A percentile compares a stretch with the other conserved stretches of the same genome.
Conservation (phyloP, 2,113 vertebrate species). For the Podilymbus podiceps region DNA sequence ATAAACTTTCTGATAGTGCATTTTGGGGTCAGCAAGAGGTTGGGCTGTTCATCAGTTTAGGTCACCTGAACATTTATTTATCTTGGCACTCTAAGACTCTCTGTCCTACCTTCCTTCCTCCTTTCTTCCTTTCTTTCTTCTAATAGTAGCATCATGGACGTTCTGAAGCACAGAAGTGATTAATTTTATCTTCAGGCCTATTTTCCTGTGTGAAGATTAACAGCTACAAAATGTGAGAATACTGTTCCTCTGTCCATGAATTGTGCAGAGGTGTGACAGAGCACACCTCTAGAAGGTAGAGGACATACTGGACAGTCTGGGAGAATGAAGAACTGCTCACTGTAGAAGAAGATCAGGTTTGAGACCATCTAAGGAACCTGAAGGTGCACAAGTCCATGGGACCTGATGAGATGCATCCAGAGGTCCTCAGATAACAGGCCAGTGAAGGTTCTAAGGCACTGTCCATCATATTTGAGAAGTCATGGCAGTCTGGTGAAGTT, state of each 20-base stretch:
- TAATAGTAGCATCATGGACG: neutral
- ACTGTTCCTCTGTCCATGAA: neutral
- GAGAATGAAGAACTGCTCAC: too few species aligned
- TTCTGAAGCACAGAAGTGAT: neutral
- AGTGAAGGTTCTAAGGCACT: too few species aligned
- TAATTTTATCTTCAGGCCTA: neutral
- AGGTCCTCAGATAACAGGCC: too few species aligned
- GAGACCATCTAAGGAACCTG: too few species aligned
- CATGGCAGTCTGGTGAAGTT: too few species aligned
- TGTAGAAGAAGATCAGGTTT: too few species aligned
- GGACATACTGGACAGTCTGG: too few species aligned
- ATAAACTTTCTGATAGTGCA: neutral
- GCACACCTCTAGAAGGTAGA: neutral
- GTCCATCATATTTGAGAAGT: too few species aligned
- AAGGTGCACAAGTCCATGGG: too few species aligned
- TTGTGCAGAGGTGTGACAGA: neutral
- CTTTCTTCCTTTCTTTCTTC: neutral
- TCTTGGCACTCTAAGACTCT: neutral
- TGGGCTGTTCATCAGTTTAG: neutral
- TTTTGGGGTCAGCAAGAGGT: neutral
- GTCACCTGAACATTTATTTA: neutral
- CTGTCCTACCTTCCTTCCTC: fast-evolving
- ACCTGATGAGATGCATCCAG: too few species aligned
- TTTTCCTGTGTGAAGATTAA: neutral
- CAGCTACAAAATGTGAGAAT: neutral